Conservation (phyloP, 2,113 vertebrate genomes). For the Carettochelys insculpta region DNA sequence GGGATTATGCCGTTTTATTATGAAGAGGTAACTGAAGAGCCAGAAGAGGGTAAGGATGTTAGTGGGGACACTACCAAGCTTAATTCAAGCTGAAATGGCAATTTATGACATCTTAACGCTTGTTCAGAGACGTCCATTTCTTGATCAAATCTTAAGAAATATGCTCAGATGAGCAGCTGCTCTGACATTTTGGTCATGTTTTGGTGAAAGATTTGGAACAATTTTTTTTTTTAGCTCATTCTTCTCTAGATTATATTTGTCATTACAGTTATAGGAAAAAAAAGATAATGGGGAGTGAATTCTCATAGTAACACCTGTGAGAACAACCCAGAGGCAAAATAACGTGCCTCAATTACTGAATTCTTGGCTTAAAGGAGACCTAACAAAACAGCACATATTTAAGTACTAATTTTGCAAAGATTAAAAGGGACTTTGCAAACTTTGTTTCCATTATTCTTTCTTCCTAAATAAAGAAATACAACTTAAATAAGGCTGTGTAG, state of each 20-base stretch:
- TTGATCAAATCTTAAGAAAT: background rate
- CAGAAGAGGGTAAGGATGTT: background rate
- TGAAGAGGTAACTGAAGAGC: background rate
- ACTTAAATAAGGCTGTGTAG: background rate
- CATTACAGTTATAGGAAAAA: background rate
- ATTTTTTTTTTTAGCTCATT: conserved; percentile 5
- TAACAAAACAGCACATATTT: background rate
- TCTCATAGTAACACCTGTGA: background rate
- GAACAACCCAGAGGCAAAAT: background rate
- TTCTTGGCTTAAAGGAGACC: background rate
- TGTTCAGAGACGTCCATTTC: background rate
- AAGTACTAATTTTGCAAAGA: background rate
- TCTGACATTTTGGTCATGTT: background rate
- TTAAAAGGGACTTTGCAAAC: background rate
- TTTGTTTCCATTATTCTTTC: background rate
- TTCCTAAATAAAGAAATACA: background rate
- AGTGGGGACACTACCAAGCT: rapidly evolving
- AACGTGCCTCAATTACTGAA: background rate
- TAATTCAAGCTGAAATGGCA: background rate
- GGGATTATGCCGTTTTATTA: background rate
- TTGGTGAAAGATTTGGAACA: background rate
- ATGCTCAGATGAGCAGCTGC: background rate
- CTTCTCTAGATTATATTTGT: conserved; percentile 11
- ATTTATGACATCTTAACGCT: background rate
- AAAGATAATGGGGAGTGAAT: background rate